Conservation (phyloP, 1,140 invertebrate genomes). For the Calliopsis andreniformis region DNA sequence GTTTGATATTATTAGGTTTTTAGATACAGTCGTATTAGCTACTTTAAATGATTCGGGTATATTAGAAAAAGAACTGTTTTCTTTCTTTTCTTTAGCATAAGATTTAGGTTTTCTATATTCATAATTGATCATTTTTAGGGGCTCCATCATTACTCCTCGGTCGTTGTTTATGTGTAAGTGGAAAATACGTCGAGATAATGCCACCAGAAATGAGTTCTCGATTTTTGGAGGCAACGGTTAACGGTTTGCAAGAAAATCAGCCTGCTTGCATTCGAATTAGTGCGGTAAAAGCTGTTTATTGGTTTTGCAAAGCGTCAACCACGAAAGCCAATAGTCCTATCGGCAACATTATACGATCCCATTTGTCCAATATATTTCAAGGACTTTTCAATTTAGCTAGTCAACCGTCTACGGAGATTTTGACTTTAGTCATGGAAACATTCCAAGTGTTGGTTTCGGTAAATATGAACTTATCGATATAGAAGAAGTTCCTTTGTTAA, state of each 20-base stretch:
- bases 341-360: constrained; percentile 70
- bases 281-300: constrained; percentile 80
- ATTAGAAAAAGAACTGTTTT: neutral
- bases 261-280: constrained; percentile 77
- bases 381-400: constrained; percentile 74
- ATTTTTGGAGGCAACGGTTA: constrained; percentile 85
- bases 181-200: constrained; percentile 85
- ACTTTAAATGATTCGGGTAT: constrained; percentile 78
- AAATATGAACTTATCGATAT: constrained; percentile 70
- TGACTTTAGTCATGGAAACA: constrained; percentile 86
- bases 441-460: constrained; percentile 86
- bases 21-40: constrained; percentile 83
- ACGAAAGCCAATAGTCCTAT: constrained; percentile 63
- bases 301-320: constrained; percentile 71
- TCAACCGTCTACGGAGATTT: constrained; percentile 80
- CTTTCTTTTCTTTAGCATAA: neutral
- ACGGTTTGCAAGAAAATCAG: constrained; percentile 83
- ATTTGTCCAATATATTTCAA: constrained; percentile 77
- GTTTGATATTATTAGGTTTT: constrained; percentile 87
- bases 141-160: constrained; percentile 87
- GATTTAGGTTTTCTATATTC: neutral
- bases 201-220: constrained; percentile 82
- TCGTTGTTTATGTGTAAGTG: constrained; percentile 87
- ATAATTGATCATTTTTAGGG: constrained; percentile 55
- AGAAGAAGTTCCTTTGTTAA: neutral